Evolutionary conservation across 2,113 vertebrate species (phyloP).

Genomic region (Prunella himalayana): DNA sequence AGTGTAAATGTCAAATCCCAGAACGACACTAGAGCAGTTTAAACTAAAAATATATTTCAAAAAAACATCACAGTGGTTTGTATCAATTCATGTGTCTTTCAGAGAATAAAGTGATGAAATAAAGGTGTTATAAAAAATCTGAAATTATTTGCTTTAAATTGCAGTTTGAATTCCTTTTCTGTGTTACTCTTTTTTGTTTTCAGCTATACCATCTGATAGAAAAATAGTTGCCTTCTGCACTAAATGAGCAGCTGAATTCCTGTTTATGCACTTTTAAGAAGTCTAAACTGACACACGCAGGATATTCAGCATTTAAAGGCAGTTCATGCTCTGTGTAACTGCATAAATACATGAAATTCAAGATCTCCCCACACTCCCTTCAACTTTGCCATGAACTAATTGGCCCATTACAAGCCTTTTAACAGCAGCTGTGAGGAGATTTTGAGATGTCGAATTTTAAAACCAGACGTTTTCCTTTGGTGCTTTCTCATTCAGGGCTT

Average conservation of each 20-base stretch:
- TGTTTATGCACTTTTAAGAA: background rate
- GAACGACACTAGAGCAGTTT: background rate
- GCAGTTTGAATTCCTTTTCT: background rate
- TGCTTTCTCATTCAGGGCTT: background rate
- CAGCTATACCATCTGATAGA: background rate
- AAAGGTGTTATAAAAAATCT: background rate
- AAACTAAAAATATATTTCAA: background rate
- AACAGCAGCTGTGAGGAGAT: background rate
- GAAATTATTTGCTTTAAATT: background rate
- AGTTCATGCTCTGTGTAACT: background rate
- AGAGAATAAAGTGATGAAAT: background rate
- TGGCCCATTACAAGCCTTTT: background rate
- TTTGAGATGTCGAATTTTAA: background rate
- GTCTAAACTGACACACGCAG: accelerated
- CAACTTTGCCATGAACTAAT: background rate
- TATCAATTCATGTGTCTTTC: background rate
- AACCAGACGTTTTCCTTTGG: background rate
- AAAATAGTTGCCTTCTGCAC: background rate
- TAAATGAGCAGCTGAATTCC: background rate
- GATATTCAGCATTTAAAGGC: background rate
- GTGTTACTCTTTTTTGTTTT: background rate
- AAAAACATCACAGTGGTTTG: background rate
- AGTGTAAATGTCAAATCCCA: background rate
- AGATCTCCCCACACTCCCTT: background rate
- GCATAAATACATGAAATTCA: background rate